Evolutionary conservation across 2,888 invertebrate species (phyloP).

Genomic region (Drosophila yooni): DNA sequence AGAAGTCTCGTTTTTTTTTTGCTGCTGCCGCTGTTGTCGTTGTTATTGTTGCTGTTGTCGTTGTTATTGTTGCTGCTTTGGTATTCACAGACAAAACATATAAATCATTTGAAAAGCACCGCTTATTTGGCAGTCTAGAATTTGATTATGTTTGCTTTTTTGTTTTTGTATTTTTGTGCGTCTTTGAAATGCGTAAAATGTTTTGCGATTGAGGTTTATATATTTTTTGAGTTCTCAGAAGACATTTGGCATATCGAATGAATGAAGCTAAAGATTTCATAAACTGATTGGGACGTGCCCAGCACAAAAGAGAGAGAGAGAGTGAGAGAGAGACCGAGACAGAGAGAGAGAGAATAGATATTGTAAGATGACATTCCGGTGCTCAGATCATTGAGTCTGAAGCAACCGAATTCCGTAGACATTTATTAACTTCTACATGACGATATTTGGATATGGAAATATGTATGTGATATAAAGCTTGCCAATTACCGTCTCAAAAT

Average conservation of each 20-base stretch:
- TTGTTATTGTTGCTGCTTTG: conserved; percentile 30
- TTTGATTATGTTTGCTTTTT: conserved; percentile 46
- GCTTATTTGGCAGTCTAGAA: conserved; percentile 71
- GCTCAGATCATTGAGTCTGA: conserved; percentile 13
- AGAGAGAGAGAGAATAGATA: background rate
- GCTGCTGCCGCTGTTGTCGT: background rate
- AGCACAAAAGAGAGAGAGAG: background rate
- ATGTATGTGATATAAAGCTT: conserved; percentile 33
- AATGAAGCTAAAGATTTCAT: conserved; percentile 39
- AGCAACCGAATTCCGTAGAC: conserved; percentile 12
- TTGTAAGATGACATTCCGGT: conserved; percentile 39
- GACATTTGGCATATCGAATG: conserved; percentile 50
- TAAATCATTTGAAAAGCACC: conserved; percentile 67
- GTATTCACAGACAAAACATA: conserved; percentile 47
- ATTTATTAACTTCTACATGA: conserved; percentile 39
- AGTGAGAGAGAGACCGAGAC: background rate
- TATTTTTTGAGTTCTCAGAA: conserved; percentile 44
- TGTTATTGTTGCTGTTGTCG: conserved; percentile 2
- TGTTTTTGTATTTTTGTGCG: conserved; percentile 6
- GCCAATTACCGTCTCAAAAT: conserved; percentile 73
- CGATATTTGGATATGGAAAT: conserved; percentile 1
- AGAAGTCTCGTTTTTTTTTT: conserved; percentile 57
- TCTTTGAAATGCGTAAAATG: conserved; percentile 64
- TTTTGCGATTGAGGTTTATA: conserved; percentile 31
- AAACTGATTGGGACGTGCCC: conserved; percentile 50